A percentile compares a stretch with the other conserved stretches of the same genome.
Evolutionary conservation across 2,797 vertebrate species (phyloP).

Genomic region (Silurus aristotelis): DNA sequence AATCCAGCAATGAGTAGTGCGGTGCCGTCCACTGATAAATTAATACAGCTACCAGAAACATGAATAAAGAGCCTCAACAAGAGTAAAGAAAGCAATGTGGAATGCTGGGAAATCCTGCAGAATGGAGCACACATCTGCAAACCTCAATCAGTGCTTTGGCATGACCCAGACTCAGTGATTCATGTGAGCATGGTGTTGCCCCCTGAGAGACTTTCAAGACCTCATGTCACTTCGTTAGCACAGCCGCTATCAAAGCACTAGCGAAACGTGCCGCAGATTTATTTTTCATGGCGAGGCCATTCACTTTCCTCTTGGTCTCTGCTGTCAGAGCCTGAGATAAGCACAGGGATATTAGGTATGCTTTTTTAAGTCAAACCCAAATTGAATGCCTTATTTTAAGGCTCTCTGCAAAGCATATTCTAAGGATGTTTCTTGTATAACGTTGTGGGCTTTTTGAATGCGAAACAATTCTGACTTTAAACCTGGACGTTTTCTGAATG

Average conservation of each 20-base stretch:
- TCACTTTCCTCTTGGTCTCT: constrained; percentile 25
- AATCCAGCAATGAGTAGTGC: constrained; percentile 7
- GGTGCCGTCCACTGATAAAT: neutral
- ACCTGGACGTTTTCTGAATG: neutral
- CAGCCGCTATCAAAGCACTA: constrained; percentile 38
- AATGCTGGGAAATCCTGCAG: constrained; percentile 27
- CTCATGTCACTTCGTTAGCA: constrained; percentile 44
- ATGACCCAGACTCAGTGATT: constrained; percentile 14
- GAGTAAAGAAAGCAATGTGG: neutral
- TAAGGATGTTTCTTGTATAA: neutral
- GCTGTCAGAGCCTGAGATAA: constrained; percentile 22
- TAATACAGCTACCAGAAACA: neutral
- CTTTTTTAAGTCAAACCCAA: constrained; percentile 38
- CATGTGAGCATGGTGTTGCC: constrained; percentile 5
- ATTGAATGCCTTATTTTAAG: constrained; percentile 15
- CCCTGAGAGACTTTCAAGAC: constrained; percentile 48
- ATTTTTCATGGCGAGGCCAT: constrained; percentile 49
- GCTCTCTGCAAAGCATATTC: constrained; percentile 2
- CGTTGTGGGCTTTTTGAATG: neutral
- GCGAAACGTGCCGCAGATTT: constrained; percentile 42
- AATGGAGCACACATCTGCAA: neutral
- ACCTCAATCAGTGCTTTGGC: constrained; percentile 26
- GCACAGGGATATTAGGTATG: constrained; percentile 38
- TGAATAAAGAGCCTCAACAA: constrained; percentile 27
- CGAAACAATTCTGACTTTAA: neutral